Evolutionary conservation across 2,113 vertebrate genomes (phyloP).

Genomic region (Nettapus auritus): DNA sequence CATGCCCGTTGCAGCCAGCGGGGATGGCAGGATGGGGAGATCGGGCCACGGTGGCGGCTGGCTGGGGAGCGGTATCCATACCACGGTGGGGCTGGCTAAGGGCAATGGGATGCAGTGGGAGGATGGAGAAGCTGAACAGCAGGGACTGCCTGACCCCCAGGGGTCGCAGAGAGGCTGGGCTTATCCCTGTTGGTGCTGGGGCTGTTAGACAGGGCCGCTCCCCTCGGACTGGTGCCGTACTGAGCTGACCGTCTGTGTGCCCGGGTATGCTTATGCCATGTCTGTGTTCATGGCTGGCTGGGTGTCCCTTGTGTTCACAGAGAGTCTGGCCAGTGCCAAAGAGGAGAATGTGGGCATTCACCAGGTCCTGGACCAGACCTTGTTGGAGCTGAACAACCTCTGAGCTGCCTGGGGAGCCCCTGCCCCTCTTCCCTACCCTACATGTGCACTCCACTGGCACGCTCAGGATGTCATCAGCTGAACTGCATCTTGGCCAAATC

Average conservation of each 20-base stretch:
- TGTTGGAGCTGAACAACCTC: conserved; percentile 97
- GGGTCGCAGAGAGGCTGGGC: not conserved
- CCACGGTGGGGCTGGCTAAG: not conserved
- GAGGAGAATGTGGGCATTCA: conserved; percentile 96
- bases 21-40: not conserved
- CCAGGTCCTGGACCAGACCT: conserved; percentile 95
- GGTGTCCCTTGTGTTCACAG: conserved; percentile 75
- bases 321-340: conserved; percentile 94
- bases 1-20: fast-evolving
- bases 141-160: not conserved
- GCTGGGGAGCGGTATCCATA: fast-evolving
- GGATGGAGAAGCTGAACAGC: not conserved
- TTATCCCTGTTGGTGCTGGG: not conserved
- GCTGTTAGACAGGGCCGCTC: not conserved
- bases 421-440: not conserved
- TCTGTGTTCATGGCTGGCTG: not conserved
- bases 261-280: not conserved
- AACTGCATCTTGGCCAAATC: conserved; percentile 37
- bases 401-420: conserved; percentile 70
- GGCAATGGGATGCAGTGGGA: not conserved
- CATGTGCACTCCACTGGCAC: conserved; percentile 30
- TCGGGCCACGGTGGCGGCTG: fast-evolving
- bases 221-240: no score
- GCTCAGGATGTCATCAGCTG: conserved; percentile 30
- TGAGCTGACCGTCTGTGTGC: no score